Base-by-base conservation (phyloP, 2,888 invertebrate genomes). In the Nephrotoma appendiculata region DNA sequence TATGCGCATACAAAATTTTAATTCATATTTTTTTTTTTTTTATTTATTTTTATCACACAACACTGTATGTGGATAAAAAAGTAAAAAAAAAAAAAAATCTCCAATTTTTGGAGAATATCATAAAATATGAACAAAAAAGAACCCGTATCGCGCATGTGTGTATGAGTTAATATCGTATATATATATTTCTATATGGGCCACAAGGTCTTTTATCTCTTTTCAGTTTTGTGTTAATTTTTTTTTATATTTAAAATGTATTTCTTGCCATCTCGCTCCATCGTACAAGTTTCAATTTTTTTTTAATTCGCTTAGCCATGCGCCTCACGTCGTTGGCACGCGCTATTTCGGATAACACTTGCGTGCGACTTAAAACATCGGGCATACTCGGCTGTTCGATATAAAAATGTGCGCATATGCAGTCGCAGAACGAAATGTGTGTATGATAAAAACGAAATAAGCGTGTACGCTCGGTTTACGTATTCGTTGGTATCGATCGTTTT, bases 321-420 rank as follows among this genome's bases (percentile, higher is more conserved):
- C 88, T 87, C 88, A 88, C 87, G 88, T 88, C 88, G 87, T 85
- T 87, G 88, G 88, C 88, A 88, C 88, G 88, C 88, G 88, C 88
- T 86, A 85, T 86, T 41, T 86, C 86, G 86, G 87, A 87, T 87
- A 87, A 87, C 87, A 87, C 88, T 87, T 87, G 87, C 87, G 41
- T 88, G 87, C 87, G 87, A 87, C 86, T 87, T 86, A 86, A 71
- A 85, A 41, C 19, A 45, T 86, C 86, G 86, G 86, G 6, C 41
- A 48, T 45, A 48, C 31, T 86, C 86, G 86, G 44, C 11, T 48
- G 11, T 71, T 71, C 9, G 2, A 42, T 84, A 42, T 42, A 42
- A 42, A 41, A 83, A 71, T 12, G 19, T 1, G n/a, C 6, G 5
- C 15, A 15, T 52, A 15, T 31, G 71, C 31, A n/a, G n/a, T n/a